phyloP scores from a whole-genome alignment of 2,797 vertebrate genomes.

The Phrynocephalus forsythii region DNA sequence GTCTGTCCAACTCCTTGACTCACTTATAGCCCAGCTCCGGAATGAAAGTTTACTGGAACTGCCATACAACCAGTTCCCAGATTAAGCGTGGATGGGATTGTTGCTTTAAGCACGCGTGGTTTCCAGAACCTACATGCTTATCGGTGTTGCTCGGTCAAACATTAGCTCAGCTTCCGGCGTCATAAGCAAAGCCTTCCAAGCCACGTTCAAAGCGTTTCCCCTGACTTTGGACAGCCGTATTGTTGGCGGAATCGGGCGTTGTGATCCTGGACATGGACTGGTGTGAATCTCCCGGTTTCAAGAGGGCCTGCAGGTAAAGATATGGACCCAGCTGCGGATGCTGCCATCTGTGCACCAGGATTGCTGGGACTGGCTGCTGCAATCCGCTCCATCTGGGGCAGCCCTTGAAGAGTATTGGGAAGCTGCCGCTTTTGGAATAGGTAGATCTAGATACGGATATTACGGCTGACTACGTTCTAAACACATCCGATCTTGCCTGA shows the following conservation, averaged over 20 bases:
- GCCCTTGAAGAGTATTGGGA: no score
- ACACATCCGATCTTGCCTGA: no score
- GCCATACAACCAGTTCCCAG: not conserved
- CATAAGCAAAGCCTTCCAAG: not conserved
- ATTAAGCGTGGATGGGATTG: not conserved
- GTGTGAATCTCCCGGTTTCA: not conserved
- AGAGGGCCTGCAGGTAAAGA: no score
- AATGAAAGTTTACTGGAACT: not conserved
- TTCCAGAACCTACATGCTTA: not conserved
- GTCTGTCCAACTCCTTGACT: no score
- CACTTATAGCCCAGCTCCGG: no score
- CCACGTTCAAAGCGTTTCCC: not conserved
- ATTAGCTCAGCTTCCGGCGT: not conserved
- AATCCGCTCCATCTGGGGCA: no score
- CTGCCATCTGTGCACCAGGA: not conserved
- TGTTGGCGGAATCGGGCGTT: not conserved
- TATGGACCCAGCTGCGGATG: not conserved
- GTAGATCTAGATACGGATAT: no score
- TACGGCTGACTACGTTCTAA: no score
- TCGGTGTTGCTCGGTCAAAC: not conserved
- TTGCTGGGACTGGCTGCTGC: no score
- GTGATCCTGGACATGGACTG: not conserved
- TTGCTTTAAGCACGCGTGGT: not conserved
- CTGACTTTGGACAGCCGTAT: not conserved
- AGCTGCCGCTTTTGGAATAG: no score